phyloP scores from a whole-genome alignment of 2,113 vertebrate species.

The Willisornis vidua region DNA sequence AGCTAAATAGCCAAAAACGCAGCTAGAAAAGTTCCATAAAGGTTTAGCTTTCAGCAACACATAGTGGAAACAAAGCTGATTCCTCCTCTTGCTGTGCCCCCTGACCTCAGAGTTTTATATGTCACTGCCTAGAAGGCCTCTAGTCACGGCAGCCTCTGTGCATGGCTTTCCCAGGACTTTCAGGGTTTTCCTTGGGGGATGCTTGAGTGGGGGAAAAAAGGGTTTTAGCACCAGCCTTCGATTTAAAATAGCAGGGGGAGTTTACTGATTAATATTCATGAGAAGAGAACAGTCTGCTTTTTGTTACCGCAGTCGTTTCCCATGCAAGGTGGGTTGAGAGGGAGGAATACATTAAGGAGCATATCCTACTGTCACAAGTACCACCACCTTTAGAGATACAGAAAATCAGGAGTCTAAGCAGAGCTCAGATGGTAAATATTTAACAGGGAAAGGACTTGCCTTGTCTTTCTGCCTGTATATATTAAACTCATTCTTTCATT shows the following conservation, averaged over 20 bases:
- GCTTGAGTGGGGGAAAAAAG: constrained; percentile 46
- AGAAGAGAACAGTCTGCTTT: constrained; percentile 78
- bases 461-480: constrained; percentile 51
- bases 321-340: constrained; percentile 78
- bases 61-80: constrained; percentile 78
- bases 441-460: constrained; percentile 51
- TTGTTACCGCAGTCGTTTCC: constrained; percentile 73
- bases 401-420: constrained; percentile 40
- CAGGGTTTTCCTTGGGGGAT: constrained; percentile 57
- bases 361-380: constrained; percentile 56
- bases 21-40: constrained; percentile 77
- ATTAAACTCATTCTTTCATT: constrained; percentile 70
- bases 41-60: constrained; percentile 76
- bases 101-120: constrained; percentile 77
- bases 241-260: constrained; percentile 78
- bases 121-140: constrained; percentile 72
- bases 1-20: constrained; percentile 77
- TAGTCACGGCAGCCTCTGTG: constrained; percentile 61
- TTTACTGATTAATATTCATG: constrained; percentile 85
- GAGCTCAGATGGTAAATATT: constrained; percentile 69
- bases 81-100: constrained; percentile 76
- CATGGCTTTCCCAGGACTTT: constrained; percentile 75
- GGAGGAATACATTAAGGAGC: constrained; percentile 79
- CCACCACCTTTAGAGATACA: constrained; percentile 56
- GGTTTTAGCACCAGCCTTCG: constrained; percentile 69